Percentiles rank a stretch among this genome's conserved stretches.
Conservation (phyloP, 2,888 invertebrate species). For the Belgica antarctica region DNA sequence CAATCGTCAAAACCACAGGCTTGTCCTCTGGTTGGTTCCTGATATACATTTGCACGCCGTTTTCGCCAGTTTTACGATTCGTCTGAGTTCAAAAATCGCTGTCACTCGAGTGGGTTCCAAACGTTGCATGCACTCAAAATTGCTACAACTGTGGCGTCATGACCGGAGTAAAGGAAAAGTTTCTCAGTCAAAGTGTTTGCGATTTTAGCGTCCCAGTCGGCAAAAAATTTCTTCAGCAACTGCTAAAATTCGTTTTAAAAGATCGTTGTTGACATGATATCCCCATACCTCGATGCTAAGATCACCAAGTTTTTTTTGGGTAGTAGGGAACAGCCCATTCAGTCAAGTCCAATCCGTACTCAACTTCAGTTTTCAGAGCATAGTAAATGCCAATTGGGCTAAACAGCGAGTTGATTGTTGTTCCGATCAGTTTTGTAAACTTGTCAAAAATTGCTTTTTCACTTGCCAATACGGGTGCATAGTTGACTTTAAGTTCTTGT, state of each 20-base stretch:
- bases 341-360: constrained; percentile 61
- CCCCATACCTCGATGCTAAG: constrained; percentile 60
- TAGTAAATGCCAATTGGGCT: too few species aligned
- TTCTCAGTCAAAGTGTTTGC: constrained; percentile 55
- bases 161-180: constrained; percentile 66
- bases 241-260: constrained; percentile 62
- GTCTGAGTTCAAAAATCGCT: constrained; percentile 64
- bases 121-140: constrained; percentile 63
- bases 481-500: too few species aligned
- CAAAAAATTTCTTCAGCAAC: constrained; percentile 63
- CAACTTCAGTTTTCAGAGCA: too few species aligned
- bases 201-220: constrained; percentile 60
- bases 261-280: constrained; percentile 61
- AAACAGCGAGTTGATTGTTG: too few species aligned
- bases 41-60: too few species aligned
- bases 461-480: too few species aligned
- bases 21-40: too few species aligned
- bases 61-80: too few species aligned
- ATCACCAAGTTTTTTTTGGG: constrained; percentile 59
- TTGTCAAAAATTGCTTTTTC: too few species aligned
- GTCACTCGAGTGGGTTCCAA: constrained; percentile 64
- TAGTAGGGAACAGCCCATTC: constrained; percentile 62
- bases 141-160: constrained; percentile 71
- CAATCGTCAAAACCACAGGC: too few species aligned
- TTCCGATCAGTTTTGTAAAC: too few species aligned